Evolutionary conservation across 2,113 vertebrate species (phyloP).

Genomic region (Telmatochromis bifrenatus): DNA sequence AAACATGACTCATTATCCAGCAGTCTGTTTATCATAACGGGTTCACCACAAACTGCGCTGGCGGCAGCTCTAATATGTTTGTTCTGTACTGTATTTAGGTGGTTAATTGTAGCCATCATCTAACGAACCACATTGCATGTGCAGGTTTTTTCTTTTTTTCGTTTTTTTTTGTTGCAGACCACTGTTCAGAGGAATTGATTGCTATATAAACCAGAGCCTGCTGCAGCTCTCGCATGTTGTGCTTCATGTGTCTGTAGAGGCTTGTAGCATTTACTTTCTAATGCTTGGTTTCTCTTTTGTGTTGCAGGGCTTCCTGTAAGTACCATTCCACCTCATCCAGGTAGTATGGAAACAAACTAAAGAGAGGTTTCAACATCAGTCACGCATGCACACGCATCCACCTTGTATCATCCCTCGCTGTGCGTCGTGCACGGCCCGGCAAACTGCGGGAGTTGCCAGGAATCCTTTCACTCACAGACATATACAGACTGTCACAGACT

Average conservation of each 20-base stretch:
- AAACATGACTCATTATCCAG: constrained; percentile 39
- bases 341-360: constrained; percentile 42
- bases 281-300: constrained; percentile 64
- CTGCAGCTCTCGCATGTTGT: not conserved
- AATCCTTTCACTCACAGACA: not conserved
- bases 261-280: not conserved
- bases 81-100: constrained; percentile 43
- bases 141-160: not conserved
- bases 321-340: constrained; percentile 61
- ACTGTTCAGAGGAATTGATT: constrained; percentile 19
- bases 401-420: not conserved
- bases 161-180: not conserved
- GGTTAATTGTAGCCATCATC: constrained; percentile 48
- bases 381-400: not conserved
- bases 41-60: constrained; percentile 27
- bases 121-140: constrained; percentile 40
- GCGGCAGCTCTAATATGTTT: constrained; percentile 50
- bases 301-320: constrained; percentile 93
- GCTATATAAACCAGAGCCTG: constrained; percentile 20
- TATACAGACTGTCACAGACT: constrained; percentile 10
- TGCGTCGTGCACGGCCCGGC: not conserved
- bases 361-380: not conserved
- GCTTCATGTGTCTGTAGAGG: not conserved
- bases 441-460: not conserved
- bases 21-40: constrained; percentile 57